Evolutionary conservation across 2,113 vertebrate species (phyloP).

Genomic region (Bostrychus sinensis): DNA sequence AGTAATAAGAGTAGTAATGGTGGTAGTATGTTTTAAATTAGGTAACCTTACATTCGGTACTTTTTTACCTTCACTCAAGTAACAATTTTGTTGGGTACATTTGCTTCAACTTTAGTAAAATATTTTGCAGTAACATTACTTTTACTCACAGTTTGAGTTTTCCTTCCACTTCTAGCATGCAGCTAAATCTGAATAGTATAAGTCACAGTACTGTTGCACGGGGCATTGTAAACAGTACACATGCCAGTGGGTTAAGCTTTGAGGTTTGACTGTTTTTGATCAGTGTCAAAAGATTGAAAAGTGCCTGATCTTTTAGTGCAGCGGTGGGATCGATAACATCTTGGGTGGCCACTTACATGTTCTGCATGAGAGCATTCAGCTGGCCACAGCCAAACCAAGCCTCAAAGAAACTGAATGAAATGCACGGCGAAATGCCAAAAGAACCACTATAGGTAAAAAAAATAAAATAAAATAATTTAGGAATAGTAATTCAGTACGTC

Average conservation of each 20-base stretch:
- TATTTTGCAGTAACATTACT: no score
- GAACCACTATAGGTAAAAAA: slow-evolving; percentile 17
- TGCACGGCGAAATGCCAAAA: slow-evolving; percentile 27
- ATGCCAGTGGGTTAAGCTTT: slow-evolving; percentile 47
- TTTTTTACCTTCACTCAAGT: no score
- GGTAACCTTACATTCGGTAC: no score
- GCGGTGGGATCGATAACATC: slow-evolving; percentile 63
- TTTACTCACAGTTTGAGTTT: no score
- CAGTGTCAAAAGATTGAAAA: slow-evolving; percentile 46
- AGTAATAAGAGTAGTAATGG: no score
- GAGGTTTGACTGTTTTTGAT: slow-evolving; percentile 53
- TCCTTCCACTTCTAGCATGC: slow-evolving; percentile 34
- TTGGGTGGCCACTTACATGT: slow-evolving; percentile 68
- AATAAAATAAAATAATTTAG: background rate
- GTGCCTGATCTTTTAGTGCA: slow-evolving; percentile 42
- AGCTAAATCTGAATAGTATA: no score
- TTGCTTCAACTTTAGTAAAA: no score
- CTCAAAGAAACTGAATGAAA: slow-evolving; percentile 25
- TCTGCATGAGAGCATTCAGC: slow-evolving; percentile 59
- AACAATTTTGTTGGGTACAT: no score
- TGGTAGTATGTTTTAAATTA: no score
- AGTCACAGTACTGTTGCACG: slow-evolving; percentile 14
- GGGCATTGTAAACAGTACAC: slow-evolving; percentile 32
- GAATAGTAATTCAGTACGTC: slow-evolving; percentile 48
- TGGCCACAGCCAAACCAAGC: slow-evolving; percentile 47